phyloP scores from a whole-genome alignment of 1,140 invertebrate genomes.

The Mactra quadrangularis region DNA sequence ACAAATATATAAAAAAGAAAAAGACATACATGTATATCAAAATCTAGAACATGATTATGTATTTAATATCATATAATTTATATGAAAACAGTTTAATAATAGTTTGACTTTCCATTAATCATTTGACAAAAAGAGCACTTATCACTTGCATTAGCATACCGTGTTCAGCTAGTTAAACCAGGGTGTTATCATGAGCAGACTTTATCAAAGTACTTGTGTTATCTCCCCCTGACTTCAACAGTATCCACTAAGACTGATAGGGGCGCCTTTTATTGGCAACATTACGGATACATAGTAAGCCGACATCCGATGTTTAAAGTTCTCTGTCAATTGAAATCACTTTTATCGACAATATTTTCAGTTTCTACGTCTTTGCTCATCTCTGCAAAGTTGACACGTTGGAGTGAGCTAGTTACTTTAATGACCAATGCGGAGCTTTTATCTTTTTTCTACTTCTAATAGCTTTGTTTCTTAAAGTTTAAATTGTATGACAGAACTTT shows the following conservation, averaged over 20 bases:
- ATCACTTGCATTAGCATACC: neutral
- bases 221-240: conserved; percentile 14
- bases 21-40: too few species aligned
- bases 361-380: neutral
- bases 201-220: conserved; percentile 9
- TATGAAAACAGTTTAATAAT: too few species aligned
- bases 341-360: conserved; percentile 2
- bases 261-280: conserved; percentile 24
- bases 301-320: neutral
- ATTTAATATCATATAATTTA: too few species aligned
- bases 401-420: neutral
- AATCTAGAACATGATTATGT: too few species aligned
- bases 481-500: too few species aligned
- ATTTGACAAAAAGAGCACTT: neutral
- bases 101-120: neutral
- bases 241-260: conserved; percentile 18
- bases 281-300: conserved; percentile 7
- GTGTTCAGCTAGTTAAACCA: neutral
- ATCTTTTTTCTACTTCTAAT: too few species aligned
- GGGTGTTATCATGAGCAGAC: neutral
- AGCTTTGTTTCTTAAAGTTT: too few species aligned
- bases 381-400: conserved; percentile 26
- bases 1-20: too few species aligned
- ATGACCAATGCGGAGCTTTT: neutral
- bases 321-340: neutral